Percentiles rank a stretch among this genome's conserved stretches.
These are phyloP conservation scores for Caenorhabditis latens DNA, from an alignment of 1,140 invertebrate genomes.

Conservation along the genomic window DNA sequence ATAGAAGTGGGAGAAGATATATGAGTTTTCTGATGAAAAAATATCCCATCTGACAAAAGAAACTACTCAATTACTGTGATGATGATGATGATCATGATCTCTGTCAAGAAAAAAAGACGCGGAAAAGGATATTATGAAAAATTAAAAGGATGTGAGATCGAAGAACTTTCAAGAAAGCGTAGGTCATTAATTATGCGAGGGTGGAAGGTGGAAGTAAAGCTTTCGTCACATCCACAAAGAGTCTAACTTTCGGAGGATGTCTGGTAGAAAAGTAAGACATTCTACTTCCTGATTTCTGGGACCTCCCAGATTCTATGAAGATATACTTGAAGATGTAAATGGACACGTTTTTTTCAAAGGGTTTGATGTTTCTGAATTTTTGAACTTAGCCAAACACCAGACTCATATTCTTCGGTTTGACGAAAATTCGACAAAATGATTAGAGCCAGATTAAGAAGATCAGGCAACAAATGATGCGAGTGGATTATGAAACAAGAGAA, in stretches of 20 bases:
- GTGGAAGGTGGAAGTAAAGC: constrained; percentile 32
- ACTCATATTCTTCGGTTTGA: neutral
- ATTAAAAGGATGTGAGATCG: constrained; percentile 20
- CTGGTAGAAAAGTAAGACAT: neutral
- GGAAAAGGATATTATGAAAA: constrained; percentile 28
- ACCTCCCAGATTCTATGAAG: neutral
- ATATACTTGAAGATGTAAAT: too few species aligned
- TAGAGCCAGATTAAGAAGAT: neutral
- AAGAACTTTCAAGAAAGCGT: constrained; percentile 27
- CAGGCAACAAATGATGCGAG: neutral
- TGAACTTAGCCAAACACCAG: too few species aligned
- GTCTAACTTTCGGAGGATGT: neutral
- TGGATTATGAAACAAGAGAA: neutral
- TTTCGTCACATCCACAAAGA: neutral
- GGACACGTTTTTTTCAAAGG: too few species aligned
- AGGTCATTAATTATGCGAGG: constrained; percentile 50
- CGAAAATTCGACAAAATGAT: neutral
- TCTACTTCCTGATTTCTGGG: constrained; percentile 10
- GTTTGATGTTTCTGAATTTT: too few species aligned
- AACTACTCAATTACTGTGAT: constrained; percentile 1
- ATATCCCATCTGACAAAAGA: neutral
- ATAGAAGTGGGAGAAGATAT: neutral
- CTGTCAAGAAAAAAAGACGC: constrained; percentile 4
- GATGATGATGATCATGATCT: constrained; percentile 31
- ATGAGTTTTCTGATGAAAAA: too few species aligned